Percentiles rank a stretch among this genome's conserved stretches.
Conservation (phyloP, 2,888 invertebrate genomes). For the Oasisia sp. region DNA sequence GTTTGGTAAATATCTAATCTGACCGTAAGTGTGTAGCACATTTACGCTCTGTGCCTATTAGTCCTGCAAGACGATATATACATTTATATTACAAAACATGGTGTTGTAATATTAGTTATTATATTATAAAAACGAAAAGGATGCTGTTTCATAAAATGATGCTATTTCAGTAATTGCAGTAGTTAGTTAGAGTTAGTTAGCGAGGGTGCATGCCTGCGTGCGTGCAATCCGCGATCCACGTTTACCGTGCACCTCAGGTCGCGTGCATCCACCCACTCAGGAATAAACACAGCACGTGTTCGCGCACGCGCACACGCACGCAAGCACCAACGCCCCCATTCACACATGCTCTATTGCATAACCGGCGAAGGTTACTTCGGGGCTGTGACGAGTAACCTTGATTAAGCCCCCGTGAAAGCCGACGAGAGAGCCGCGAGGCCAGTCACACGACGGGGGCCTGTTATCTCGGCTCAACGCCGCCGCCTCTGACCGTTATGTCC, state of each 20-base stretch:
- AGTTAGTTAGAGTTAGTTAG: neutral
- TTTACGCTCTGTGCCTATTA: neutral
- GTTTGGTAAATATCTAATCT: neutral
- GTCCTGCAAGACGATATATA: no score
- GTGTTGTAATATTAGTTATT: neutral
- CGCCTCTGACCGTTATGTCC: neutral
- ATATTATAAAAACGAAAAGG: neutral
- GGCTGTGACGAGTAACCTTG: neutral
- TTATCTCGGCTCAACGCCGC: neutral
- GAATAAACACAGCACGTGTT: neutral
- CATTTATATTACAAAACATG: no score
- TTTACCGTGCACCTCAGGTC: no score
- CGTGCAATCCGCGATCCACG: no score
- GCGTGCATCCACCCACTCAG: no score
- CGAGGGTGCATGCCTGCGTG: no score
- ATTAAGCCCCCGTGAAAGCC: neutral
- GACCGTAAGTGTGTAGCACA: neutral
- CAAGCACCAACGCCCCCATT: neutral
- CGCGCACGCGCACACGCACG: neutral
- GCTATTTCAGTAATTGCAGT: neutral
- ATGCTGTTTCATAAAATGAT: neutral
- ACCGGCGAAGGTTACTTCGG: slow-evolving; percentile 4
- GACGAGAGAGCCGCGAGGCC: neutral
- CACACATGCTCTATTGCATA: neutral
- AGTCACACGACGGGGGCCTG: neutral